phyloP scores from a whole-genome alignment of 1,140 invertebrate genomes.

The Wiebesia pumilae region DNA sequence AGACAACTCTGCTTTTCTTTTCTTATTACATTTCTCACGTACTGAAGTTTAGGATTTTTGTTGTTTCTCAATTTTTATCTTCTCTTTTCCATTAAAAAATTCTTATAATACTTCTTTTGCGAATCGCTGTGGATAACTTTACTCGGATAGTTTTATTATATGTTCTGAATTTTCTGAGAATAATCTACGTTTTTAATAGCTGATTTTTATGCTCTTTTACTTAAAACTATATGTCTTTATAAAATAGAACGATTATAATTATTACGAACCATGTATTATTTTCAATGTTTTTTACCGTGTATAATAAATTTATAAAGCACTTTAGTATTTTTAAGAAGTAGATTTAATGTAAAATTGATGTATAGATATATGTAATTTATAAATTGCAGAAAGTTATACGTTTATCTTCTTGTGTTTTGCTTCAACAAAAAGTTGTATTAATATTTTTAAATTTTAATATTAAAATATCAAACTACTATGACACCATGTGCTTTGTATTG shows the following conservation, averaged over 20 bases:
- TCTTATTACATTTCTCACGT: slow-evolving; percentile 18
- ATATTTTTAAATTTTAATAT: no score
- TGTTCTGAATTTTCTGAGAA: neutral
- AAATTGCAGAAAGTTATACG: no score
- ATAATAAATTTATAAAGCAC: no score
- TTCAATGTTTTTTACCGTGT: no score
- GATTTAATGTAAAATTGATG: no score
- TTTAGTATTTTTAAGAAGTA: no score
- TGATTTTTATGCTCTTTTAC: neutral
- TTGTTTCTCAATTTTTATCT: neutral
- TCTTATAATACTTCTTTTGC: neutral
- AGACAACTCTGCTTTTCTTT: neutral
- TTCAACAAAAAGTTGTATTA: no score
- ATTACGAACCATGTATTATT: neutral
- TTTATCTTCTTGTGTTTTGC: no score
- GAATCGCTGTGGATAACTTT: neutral
- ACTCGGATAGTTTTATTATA: neutral
- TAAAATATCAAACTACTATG: no score
- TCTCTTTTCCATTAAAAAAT: neutral
- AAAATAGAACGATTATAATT: neutral
- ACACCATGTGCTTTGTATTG: no score
- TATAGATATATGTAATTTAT: no score
- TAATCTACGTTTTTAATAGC: neutral
- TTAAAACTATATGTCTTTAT: neutral
- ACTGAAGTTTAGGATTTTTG: neutral